Evolutionary conservation across 2,113 vertebrate species (phyloP).

Genomic region (Gymnocephalus cernua): DNA sequence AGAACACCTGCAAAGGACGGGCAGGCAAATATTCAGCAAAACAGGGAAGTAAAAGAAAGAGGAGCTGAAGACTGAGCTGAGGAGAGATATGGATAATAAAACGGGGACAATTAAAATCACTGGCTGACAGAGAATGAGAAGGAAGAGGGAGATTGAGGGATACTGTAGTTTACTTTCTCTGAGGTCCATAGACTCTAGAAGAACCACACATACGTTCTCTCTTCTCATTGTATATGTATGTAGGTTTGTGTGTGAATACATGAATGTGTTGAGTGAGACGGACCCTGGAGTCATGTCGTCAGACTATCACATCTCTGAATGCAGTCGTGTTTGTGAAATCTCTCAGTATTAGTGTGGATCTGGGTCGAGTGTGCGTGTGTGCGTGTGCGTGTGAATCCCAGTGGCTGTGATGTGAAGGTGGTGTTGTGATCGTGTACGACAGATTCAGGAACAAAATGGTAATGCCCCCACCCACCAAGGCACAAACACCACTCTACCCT

Average conservation of each 20-base stretch:
- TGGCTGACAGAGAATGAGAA: not conserved
- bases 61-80: not conserved
- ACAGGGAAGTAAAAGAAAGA: not conserved
- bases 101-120: slow-evolving; percentile 4
- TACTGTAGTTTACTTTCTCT: slow-evolving; percentile 12
- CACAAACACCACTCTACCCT: not conserved
- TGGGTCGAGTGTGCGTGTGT: slow-evolving; percentile 43
- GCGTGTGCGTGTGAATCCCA: slow-evolving; percentile 36
- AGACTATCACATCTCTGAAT: slow-evolving; percentile 49
- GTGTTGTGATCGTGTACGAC: slow-evolving; percentile 44
- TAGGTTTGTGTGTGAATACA: not conserved
- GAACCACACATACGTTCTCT: not conserved
- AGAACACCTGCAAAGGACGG: slow-evolving; percentile 2
- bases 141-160: not conserved
- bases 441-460: slow-evolving; percentile 46
- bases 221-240: not conserved
- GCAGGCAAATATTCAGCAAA: slow-evolving; percentile 20
- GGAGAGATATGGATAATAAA: slow-evolving; percentile 16
- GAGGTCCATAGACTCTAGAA: not conserved
- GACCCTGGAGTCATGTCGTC: slow-evolving; percentile 56
- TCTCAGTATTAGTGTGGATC: slow-evolving; percentile 52
- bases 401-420: slow-evolving; percentile 48
- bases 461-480: not conserved
- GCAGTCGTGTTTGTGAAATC: slow-evolving; percentile 48
- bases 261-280: slow-evolving; percentile 13